Evolutionary conservation across 2,797 vertebrate species (phyloP).

Genomic region (Eutrigla gurnardus): DNA sequence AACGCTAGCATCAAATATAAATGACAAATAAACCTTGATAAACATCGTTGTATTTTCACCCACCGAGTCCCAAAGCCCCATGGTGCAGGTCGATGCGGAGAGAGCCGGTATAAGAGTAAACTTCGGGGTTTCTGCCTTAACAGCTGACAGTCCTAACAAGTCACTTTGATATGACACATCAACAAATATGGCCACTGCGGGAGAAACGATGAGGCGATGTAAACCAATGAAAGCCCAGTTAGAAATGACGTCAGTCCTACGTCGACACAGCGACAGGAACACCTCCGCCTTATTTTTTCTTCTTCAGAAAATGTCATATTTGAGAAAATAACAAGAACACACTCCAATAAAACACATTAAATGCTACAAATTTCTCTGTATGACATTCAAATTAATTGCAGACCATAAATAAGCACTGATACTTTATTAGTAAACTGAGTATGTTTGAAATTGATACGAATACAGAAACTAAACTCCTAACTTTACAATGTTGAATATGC

Average conservation of each 20-base stretch:
- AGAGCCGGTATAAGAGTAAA: conserved; percentile 32
- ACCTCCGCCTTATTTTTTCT: not conserved
- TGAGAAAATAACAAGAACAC: not conserved
- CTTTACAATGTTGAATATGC: not conserved
- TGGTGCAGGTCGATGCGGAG: conserved; percentile 38
- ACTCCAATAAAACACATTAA: not conserved
- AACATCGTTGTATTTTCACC: conserved; percentile 39
- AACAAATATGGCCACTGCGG: conserved; percentile 87
- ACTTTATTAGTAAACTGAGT: not conserved
- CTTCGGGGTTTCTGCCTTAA: conserved; percentile 29
- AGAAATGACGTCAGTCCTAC: conserved; percentile 42
- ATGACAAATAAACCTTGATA: not conserved
- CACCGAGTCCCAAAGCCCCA: conserved; percentile 69
- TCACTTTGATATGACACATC: conserved; percentile 87
- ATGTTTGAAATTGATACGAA: too few species aligned
- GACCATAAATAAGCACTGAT: not conserved
- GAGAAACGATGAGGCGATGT: conserved; percentile 27
- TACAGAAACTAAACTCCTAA: not conserved
- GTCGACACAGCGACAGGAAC: conserved; percentile 8
- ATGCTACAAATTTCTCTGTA: not conserved
- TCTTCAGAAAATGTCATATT: not conserved
- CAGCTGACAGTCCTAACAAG: conserved; percentile 68
- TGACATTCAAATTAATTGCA: not conserved
- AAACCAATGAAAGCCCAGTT: conserved; percentile 65
- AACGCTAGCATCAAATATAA: conserved; percentile 24